Evolutionary conservation across 1,140 invertebrate species (phyloP), one percentile per base, ranked within the genome.

Genomic region (Belonocnema kinseyi): DNA sequence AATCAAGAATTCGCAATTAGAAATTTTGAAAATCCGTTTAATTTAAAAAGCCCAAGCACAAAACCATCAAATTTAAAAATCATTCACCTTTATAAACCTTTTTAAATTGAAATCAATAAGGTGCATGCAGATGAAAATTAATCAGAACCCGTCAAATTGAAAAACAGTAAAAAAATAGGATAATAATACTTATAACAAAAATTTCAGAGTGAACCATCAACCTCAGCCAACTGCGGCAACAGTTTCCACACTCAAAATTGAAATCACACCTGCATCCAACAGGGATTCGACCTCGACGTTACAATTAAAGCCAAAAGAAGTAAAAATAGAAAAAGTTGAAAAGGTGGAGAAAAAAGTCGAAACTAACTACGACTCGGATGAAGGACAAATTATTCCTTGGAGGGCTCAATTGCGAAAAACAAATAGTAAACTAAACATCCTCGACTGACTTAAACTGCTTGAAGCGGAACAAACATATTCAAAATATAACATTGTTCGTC

Each of bases 381-480:
- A 88, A 3, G 88, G 88, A 0, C 92, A 89, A 56, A 96, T 97
- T 70, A 97, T 97, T 53, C 96, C 96, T 0, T 97, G 96, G 96
- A 93, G 96, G 85, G 96, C 96, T 17, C 96, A 97, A 86, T 92
- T 97, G 53, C 93, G 96, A 83, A 97, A 97, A 91, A 97, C 96
- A 4, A 97, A 97, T 88, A 97, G 96, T 91, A 96, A 95, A 84
- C 92, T 96, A 19, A 96, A 95, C 87, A 92, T 96, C 79, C 90
- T 96, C 78, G 95, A 95, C 88, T 96, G 77, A 87, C 33, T n/a
- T n/a, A 16, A 33, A 66, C 14, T 66, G 10, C 4, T 58, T 26
- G 2, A 58, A 58, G 10, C 40, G 40, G 21, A 61, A 61, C 11
- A 61, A 33, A 40, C 4, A 46, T 66, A 46, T n/a, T 14, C 16